phyloP scores from a whole-genome alignment of 1,140 invertebrate species.

The Polypedilum vanderplanki region DNA sequence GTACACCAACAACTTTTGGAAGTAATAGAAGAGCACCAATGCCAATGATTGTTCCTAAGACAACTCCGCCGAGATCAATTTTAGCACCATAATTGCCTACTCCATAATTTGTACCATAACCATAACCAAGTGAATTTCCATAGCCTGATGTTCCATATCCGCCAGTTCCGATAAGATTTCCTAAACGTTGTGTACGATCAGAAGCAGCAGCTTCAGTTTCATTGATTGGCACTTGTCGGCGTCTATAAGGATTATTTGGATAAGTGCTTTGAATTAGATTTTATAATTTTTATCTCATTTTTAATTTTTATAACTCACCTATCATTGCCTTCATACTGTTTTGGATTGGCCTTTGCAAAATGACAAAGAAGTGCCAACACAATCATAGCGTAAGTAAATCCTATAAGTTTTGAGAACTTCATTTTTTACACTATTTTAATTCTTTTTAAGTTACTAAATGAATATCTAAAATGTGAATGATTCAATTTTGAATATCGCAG shows the following conservation, averaged over 20 bases:
- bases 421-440: background rate
- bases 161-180: constrained; percentile 32
- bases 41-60: constrained; percentile 68
- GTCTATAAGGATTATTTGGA: constrained; percentile 34
- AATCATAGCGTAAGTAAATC: constrained; percentile 13
- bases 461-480: constrained; percentile 8
- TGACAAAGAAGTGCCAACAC: background rate
- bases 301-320: background rate
- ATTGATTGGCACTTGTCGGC: constrained; percentile 37
- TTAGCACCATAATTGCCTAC: constrained; percentile 55
- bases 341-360: background rate
- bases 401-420: constrained; percentile 19
- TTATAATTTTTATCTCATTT: background rate
- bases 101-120: constrained; percentile 40
- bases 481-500: background rate
- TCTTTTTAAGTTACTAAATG: background rate
- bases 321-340: background rate
- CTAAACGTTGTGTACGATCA: constrained; percentile 40
- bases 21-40: constrained; percentile 69
- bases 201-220: constrained; percentile 34
- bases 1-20: constrained; percentile 65
- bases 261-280: background rate
- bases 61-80: constrained; percentile 71
- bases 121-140: constrained; percentile 32
- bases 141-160: constrained; percentile 38